phyloP scores from a whole-genome alignment of 2,888 invertebrate genomes.

The Calameuta filiformis region DNA sequence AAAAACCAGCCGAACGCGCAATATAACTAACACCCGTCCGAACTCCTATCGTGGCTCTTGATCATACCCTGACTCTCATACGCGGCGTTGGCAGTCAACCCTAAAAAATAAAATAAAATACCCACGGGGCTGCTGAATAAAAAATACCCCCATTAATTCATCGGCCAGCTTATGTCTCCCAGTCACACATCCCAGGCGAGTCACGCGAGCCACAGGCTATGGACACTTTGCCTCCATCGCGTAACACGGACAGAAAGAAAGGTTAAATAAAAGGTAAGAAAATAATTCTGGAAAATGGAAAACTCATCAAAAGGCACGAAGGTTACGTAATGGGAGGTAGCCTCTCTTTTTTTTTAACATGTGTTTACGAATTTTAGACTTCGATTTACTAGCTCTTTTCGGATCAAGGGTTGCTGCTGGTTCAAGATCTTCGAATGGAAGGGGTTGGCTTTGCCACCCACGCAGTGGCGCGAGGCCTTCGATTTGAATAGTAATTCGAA shows the following conservation, averaged over 20 bases:
- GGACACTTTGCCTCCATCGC: not conserved
- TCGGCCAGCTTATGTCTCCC: constrained; percentile 38
- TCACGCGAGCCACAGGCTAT: constrained; percentile 29
- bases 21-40: constrained; percentile 34
- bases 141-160: constrained; percentile 54
- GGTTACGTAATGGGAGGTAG: not conserved
- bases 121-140: constrained; percentile 40
- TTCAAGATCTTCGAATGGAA: not conserved
- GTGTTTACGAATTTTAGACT: not conserved
- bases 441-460: constrained; percentile 7
- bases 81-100: constrained; percentile 24
- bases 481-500: constrained; percentile 24
- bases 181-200: constrained; percentile 13
- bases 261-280: not conserved
- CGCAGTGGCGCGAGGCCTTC: constrained; percentile 6
- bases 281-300: not conserved
- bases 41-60: constrained; percentile 35
- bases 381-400: not conserved
- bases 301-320: not conserved
- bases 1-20: constrained; percentile 26
- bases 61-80: constrained; percentile 32
- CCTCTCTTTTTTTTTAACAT: not conserved
- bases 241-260: not conserved
- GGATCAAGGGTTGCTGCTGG: not conserved
- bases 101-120: constrained; percentile 44